Conservation (phyloP, 2,113 vertebrate genomes). For the Numenius arquata region DNA sequence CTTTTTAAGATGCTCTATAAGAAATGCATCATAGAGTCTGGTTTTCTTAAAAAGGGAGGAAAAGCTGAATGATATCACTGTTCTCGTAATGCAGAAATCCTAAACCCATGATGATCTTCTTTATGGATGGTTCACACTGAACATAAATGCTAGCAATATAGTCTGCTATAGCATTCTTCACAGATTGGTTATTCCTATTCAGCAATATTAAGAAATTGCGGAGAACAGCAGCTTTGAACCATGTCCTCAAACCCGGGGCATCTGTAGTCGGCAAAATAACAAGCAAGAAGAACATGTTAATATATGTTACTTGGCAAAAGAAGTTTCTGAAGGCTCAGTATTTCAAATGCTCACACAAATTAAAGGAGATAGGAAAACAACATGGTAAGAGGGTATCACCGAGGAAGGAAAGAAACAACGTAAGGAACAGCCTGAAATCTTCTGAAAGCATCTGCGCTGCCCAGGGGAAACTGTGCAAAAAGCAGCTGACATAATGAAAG, state of each 20-base stretch:
- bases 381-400: neutral
- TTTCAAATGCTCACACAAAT: neutral
- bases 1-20: neutral
- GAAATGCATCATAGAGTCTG: neutral
- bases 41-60: neutral
- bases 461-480: neutral
- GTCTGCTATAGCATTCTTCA: neutral
- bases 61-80: neutral
- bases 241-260: accelerated
- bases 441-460: neutral
- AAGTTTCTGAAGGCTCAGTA: neutral
- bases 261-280: neutral
- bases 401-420: neutral
- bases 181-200: neutral
- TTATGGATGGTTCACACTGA: neutral
- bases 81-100: neutral
- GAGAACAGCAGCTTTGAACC: neutral
- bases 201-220: neutral
- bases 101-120: neutral
- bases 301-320: neutral
- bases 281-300: neutral
- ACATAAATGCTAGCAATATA: neutral
- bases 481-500: neutral
- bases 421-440: neutral
- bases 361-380: neutral